Percentiles rank a stretch among this genome's conserved stretches.
Conservation (phyloP, 2,113 vertebrate species). For the Seriola dumerili region DNA sequence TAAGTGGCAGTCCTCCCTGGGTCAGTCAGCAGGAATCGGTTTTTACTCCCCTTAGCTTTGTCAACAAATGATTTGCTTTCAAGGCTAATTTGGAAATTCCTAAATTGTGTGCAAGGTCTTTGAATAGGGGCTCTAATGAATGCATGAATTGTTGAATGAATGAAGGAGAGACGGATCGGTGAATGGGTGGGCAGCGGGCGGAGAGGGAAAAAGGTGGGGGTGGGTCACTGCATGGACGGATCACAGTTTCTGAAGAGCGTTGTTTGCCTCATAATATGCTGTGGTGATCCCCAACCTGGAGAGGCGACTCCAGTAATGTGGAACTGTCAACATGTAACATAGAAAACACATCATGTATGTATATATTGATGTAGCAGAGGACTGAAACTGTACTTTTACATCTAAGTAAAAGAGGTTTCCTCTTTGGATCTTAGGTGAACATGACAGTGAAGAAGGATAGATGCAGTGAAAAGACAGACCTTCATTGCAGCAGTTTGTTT, state of each 20-base stretch:
- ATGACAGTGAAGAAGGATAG: background rate
- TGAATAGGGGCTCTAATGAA: slow-evolving; percentile 21
- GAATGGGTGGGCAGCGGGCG: slow-evolving; percentile 39
- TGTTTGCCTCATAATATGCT: background rate
- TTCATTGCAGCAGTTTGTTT: slow-evolving; percentile 14
- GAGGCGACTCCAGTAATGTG: background rate
- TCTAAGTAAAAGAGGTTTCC: background rate
- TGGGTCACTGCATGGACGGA: slow-evolving; percentile 23
- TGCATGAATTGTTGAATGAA: slow-evolving; percentile 7
- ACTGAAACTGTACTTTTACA: background rate
- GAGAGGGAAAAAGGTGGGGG: background rate
- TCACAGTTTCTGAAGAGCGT: slow-evolving; percentile 8
- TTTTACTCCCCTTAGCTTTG: slow-evolving; percentile 36
- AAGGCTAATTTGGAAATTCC: slow-evolving; percentile 39
- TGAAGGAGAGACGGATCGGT: slow-evolving; percentile 41
- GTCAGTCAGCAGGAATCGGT: slow-evolving; percentile 15
- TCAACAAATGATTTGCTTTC: slow-evolving; percentile 52
- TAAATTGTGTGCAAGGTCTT: background rate
- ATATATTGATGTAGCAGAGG: no score
- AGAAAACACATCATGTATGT: no score
- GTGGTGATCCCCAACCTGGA: background rate
- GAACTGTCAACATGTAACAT: background rate
- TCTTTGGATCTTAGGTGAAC: background rate
- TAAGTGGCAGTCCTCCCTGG: background rate
- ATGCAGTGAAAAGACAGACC: background rate